Conservation (phyloP, 2,888 invertebrate species). For the Acrobasis repandana region DNA sequence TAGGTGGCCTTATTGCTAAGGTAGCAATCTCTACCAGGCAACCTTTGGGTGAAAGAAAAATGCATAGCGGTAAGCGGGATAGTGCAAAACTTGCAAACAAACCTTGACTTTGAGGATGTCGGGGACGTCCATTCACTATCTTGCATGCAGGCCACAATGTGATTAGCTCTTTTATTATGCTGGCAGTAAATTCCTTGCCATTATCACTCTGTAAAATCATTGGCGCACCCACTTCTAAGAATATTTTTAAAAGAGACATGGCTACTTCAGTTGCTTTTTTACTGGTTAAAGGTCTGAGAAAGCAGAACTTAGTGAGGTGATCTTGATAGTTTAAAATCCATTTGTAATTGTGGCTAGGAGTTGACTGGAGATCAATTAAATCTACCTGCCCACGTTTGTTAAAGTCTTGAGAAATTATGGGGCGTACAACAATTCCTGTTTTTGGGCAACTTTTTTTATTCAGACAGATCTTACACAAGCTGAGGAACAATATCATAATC, state of each 20-base stretch:
- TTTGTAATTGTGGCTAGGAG: conserved; percentile 46
- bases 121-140: conserved; percentile 25
- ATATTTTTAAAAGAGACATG: conserved; percentile 37
- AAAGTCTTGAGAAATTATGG: conserved; percentile 40
- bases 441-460: conserved; percentile 33
- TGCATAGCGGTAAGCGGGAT: background rate
- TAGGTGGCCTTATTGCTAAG: conserved; percentile 28
- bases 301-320: conserved; percentile 46
- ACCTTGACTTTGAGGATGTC: conserved; percentile 32
- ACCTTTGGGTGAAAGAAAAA: conserved; percentile 21
- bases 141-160: conserved; percentile 36
- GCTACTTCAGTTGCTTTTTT: conserved; percentile 40
- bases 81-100: conserved; percentile 25
- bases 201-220: conserved; percentile 34
- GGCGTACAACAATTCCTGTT: conserved; percentile 36
- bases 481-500: background rate
- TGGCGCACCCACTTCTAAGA: conserved; percentile 33
- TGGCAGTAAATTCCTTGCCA: conserved; percentile 33
- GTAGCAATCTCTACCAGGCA: conserved; percentile 26
- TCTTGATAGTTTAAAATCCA: conserved; percentile 52
- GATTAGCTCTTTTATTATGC: conserved; percentile 36
- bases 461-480: conserved; percentile 33
- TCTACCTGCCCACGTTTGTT: conserved; percentile 46
- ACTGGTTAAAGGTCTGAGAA: conserved; percentile 41
- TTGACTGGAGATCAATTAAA: conserved; percentile 41